phyloP scores from a whole-genome alignment of 2,888 invertebrate genomes.

The Drosophila stalkeri region DNA sequence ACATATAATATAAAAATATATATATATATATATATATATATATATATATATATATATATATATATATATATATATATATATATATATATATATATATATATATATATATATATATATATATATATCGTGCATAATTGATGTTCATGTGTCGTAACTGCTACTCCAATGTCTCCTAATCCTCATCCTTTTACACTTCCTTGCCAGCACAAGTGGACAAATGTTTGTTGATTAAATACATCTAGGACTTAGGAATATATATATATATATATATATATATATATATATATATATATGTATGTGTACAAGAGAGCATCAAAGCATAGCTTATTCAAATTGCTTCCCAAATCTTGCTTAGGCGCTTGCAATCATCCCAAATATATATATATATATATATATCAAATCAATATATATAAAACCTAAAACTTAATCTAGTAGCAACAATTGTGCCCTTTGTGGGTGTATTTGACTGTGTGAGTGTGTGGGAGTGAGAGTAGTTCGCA shows the following conservation, averaged over 20 bases:
- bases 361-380: conserved; percentile 42
- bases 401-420: conserved; percentile 8
- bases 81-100: conserved; percentile 1
- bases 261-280: conserved; percentile 7
- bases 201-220: conserved; percentile 53
- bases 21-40: conserved; percentile 11
- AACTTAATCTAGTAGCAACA: conserved; percentile 34
- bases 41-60: conserved; percentile 12
- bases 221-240: conserved; percentile 28
- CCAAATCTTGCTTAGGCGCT: conserved; percentile 53
- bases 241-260: conserved; percentile 21
- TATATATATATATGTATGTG: conserved; percentile 8
- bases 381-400: conserved; percentile 8
- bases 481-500: neutral
- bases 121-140: conserved; percentile 30
- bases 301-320: conserved; percentile 46
- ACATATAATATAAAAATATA: conserved; percentile 28
- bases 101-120: neutral
- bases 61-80: neutral
- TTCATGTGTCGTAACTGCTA: conserved; percentile 12
- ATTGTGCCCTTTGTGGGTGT: conserved; percentile 15
- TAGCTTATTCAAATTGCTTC: conserved; percentile 61
- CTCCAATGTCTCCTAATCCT: conserved; percentile 1
- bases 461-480: neutral
- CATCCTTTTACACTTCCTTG: neutral